Percentiles rank a stretch among this genome's conserved stretches.
phyloP scores from a whole-genome alignment of 2,797 vertebrate species.

The Jordanella pulchra region DNA sequence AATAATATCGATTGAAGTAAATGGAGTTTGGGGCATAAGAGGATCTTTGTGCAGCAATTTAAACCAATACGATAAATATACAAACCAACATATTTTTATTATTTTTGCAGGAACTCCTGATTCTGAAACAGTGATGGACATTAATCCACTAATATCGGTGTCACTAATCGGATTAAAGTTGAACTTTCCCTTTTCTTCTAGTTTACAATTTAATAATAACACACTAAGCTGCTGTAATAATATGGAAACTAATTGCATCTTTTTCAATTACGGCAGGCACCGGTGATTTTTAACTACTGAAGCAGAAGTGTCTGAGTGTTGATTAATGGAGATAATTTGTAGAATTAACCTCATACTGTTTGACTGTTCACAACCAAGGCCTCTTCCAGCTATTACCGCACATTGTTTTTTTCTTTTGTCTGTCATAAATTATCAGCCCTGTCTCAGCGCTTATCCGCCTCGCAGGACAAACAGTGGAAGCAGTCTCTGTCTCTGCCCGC shows the following conservation, averaged over 20 bases:
- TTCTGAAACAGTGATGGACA: background rate
- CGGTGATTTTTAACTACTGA: background rate
- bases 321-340: slow-evolving; percentile 8
- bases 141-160: no score
- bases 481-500: slow-evolving; percentile 6
- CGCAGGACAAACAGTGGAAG: slow-evolving; percentile 34
- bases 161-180: no score
- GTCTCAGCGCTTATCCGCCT: slow-evolving; percentile 8
- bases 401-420: background rate
- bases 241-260: background rate
- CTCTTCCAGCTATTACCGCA: slow-evolving; percentile 16
- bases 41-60: background rate
- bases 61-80: background rate
- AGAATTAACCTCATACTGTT: background rate
- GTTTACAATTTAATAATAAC: background rate
- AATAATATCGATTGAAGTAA: background rate
- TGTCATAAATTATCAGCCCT: slow-evolving; percentile 11
- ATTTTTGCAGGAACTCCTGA: background rate
- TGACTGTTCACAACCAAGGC: background rate
- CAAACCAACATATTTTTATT: background rate
- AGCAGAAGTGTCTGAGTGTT: background rate
- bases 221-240: background rate
- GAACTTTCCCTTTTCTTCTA: no score
- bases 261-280: background rate
- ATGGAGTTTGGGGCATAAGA: background rate